Conservation (phyloP, 1,140 invertebrate genomes). For the Metaphire vulgaris region DNA sequence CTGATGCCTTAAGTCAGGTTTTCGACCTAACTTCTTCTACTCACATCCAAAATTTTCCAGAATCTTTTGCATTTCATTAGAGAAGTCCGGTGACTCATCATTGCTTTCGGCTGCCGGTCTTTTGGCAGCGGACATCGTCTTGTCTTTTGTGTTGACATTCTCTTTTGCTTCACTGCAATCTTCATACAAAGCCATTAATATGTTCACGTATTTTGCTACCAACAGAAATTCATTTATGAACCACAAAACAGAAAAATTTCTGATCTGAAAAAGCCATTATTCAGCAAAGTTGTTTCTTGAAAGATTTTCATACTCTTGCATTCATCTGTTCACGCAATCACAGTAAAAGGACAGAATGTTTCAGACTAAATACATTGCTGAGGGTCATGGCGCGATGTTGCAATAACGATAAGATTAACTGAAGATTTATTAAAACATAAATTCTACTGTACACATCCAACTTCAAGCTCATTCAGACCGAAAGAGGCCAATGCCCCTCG, state of each 20-base stretch:
- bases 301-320: background rate
- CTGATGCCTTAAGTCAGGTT: background rate
- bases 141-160: background rate
- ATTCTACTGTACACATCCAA: too few relatives aligned
- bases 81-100: slow-evolving; percentile 17
- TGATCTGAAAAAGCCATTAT: background rate
- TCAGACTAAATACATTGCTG: too few relatives aligned
- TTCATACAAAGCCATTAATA: background rate
- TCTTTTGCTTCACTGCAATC: background rate
- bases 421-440: too few relatives aligned
- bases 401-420: too few relatives aligned
- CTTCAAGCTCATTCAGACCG: too few relatives aligned
- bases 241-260: background rate
- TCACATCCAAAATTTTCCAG: slow-evolving; percentile 27
- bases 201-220: background rate
- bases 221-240: background rate
- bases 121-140: background rate
- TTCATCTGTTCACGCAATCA: background rate
- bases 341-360: background rate
- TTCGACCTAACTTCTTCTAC: background rate
- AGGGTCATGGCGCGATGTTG: too few relatives aligned
- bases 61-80: slow-evolving; percentile 28
- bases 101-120: background rate
- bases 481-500: too few relatives aligned
- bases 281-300: background rate